A percentile compares a stretch with the other conserved stretches of the same genome.
These are phyloP conservation scores for Gari tellinella DNA, from an alignment of 2,888 invertebrate genomes.

Conservation along the genomic window DNA sequence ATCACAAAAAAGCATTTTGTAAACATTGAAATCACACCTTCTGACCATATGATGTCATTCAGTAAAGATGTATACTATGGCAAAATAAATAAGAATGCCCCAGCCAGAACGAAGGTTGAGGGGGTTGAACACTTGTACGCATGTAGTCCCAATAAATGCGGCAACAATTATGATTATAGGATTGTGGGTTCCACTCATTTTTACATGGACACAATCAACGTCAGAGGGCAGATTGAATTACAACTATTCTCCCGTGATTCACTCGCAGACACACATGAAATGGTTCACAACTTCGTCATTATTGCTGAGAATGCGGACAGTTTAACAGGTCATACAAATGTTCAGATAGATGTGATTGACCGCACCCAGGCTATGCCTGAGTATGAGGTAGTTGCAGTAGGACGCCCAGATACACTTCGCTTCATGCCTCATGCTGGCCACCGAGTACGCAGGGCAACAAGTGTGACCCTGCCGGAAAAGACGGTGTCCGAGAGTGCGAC, in stretches of 20 bases:
- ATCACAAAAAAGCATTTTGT: constrained; percentile 27
- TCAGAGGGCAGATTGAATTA: constrained; percentile 28
- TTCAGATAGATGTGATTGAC: constrained; percentile 20
- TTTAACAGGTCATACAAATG: constrained; percentile 32
- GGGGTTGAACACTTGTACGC: constrained; percentile 46
- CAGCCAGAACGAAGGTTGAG: constrained; percentile 25
- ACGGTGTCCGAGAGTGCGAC: constrained; percentile 38
- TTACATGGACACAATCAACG: constrained; percentile 31
- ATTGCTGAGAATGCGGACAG: constrained; percentile 28
- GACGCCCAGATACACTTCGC: too few relatives aligned
- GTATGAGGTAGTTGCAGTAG: too few relatives aligned
- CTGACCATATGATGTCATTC: constrained; percentile 21
- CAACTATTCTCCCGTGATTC: constrained; percentile 28
- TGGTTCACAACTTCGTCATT: constrained; percentile 29
- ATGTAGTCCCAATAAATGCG: constrained; percentile 11
- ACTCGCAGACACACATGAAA: neutral
- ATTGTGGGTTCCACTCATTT: constrained; percentile 37
- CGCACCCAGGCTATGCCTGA: too few relatives aligned
- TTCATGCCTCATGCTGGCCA: too few relatives aligned
- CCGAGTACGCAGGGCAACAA: too few relatives aligned
- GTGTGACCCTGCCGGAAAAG: too few relatives aligned
- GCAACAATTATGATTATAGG: constrained; percentile 40
- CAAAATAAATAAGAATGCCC: constrained; percentile 14
- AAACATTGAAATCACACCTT: constrained; percentile 35
- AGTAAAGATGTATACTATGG: constrained; percentile 31